phyloP scores from a whole-genome alignment of 2,113 vertebrate genomes.

The Chiloscyllium plagiosum region DNA sequence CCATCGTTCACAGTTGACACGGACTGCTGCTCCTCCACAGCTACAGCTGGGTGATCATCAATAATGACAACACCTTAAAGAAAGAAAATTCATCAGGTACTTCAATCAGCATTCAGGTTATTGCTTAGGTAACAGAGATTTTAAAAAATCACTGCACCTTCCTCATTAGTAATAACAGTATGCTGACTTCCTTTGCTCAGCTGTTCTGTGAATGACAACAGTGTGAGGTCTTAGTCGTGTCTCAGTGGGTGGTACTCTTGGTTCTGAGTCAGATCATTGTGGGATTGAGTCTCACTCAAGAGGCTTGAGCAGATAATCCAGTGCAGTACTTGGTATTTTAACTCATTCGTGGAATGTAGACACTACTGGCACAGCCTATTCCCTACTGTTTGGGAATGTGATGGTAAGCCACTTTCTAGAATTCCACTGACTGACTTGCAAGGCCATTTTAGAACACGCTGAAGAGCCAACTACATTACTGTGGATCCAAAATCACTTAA shows the following conservation, averaged over 20 bases:
- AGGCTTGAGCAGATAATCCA: not conserved
- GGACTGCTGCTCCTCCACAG: constrained; percentile 45
- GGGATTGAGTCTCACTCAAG: not conserved
- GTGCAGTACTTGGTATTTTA: not conserved
- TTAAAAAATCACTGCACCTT: not conserved
- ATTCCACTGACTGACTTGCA: not conserved
- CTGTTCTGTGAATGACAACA: not conserved
- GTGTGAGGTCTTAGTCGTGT: not conserved
- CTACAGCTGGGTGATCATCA: constrained; percentile 31
- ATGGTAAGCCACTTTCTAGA: not conserved
- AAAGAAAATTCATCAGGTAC: not conserved
- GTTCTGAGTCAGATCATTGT: not conserved
- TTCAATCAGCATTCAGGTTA: not conserved
- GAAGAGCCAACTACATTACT: not conserved
- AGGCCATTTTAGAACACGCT: not conserved
- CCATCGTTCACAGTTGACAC: constrained; percentile 60
- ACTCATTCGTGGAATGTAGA: not conserved
- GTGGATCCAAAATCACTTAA: not conserved
- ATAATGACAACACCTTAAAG: constrained; percentile 36
- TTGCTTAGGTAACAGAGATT: not conserved
- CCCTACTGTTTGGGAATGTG: not conserved
- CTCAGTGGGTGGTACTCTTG: not conserved
- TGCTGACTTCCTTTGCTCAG: not conserved
- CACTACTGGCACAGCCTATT: not conserved
- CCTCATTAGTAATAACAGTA: not conserved